phyloP scores from a whole-genome alignment of 1,140 invertebrate species.

The Polyergus mexicanus region DNA sequence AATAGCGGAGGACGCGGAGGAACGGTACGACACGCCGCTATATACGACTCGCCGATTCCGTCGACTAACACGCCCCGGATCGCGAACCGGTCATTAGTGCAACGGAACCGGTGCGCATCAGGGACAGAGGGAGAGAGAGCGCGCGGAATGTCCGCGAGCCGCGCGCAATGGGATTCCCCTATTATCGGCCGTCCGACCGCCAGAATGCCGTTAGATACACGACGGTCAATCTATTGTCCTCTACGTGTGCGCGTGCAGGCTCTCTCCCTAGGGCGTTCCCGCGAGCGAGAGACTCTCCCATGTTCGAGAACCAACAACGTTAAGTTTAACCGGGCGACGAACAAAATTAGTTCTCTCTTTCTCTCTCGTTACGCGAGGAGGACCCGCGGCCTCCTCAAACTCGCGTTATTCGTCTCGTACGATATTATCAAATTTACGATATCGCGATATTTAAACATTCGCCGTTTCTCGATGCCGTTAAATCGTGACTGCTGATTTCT shows the following conservation, averaged over 20 bases:
- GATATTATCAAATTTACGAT: constrained; percentile 25
- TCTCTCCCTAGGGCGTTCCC: constrained; percentile 37
- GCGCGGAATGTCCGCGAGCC: constrained; percentile 51
- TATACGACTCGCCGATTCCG: constrained; percentile 57
- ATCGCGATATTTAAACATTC: neutral
- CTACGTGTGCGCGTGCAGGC: constrained; percentile 68
- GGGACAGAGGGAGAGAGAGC: constrained; percentile 58
- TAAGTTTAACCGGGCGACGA: constrained; percentile 28
- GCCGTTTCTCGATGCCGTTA: no score
- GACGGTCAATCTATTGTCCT: constrained; percentile 82
- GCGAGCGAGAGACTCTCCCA: constrained; percentile 6
- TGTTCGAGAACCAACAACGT: constrained; percentile 21
- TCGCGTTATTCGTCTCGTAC: neutral
- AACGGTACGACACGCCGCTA: constrained; percentile 23
- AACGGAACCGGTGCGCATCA: constrained; percentile 76
- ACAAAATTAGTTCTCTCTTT: constrained; percentile 34
- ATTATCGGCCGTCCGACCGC: constrained; percentile 80
- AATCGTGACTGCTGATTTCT: neutral
- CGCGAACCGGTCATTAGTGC: constrained; percentile 76
- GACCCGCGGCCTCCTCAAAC: neutral
- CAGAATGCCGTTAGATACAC: constrained; percentile 82
- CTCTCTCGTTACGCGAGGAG: neutral
- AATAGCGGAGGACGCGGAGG: constrained; percentile 24
- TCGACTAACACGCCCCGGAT: constrained; percentile 68
- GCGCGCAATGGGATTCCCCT: constrained; percentile 65